phyloP scores from a whole-genome alignment of 2,797 vertebrate genomes.

The Enteromius mattozi region DNA sequence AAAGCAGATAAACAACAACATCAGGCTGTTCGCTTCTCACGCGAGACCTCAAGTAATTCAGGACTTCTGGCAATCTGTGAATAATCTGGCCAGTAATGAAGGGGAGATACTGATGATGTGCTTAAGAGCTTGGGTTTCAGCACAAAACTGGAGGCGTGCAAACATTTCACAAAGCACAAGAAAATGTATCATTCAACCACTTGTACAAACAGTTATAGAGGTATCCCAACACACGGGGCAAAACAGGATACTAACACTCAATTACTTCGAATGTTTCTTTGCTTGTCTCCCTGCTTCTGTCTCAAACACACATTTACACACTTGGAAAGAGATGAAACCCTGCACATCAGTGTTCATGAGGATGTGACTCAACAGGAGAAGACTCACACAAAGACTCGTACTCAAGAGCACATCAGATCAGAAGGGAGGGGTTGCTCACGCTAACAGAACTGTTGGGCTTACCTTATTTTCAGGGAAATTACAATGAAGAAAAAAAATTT shows the following conservation, averaged over 20 bases:
- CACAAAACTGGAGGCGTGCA: slow-evolving; percentile 54
- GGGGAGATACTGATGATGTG: slow-evolving; percentile 62
- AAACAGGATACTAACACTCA: not conserved
- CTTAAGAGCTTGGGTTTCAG: slow-evolving; percentile 47
- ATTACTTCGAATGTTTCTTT: slow-evolving; percentile 2
- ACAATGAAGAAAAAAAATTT: not conserved
- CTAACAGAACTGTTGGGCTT: not conserved
- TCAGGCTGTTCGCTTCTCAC: slow-evolving; percentile 73
- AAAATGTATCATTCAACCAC: slow-evolving; percentile 50
- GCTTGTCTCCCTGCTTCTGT: not conserved
- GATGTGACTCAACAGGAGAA: slow-evolving; percentile 64
- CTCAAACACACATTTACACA: slow-evolving; percentile 5
- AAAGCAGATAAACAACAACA: slow-evolving; percentile 71
- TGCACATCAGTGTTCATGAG: slow-evolving; percentile 49
- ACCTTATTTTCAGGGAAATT: not conserved
- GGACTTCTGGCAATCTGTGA: slow-evolving; percentile 70
- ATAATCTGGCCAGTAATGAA: slow-evolving; percentile 66
- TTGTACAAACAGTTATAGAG: slow-evolving; percentile 46
- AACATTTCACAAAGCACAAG: slow-evolving; percentile 62
- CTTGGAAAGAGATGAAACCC: slow-evolving; percentile 23
- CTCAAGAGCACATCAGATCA: slow-evolving; percentile 71
- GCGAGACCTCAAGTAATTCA: slow-evolving; percentile 71
- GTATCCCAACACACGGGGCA: slow-evolving; percentile 24
- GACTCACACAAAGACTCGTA: slow-evolving; percentile 47
- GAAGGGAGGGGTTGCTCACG: not conserved